A percentile compares a stretch with the other conserved stretches of the same genome.
Evolutionary conservation across 2,888 invertebrate genomes (phyloP).

Genomic region (Drosophila mettleri): DNA sequence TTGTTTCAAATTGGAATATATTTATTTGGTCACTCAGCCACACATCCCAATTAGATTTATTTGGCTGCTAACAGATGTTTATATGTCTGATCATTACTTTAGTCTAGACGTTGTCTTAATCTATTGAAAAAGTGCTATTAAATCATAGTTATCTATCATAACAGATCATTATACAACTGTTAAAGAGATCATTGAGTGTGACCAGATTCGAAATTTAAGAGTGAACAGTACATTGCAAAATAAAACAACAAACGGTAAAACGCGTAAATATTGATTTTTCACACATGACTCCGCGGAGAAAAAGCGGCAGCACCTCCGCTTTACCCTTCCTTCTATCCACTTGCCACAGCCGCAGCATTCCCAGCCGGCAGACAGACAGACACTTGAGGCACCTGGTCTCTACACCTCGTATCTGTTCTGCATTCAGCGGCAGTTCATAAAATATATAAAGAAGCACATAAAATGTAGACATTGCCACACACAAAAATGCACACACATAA

Average conservation of each 20-base stretch:
- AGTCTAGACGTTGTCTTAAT: neutral
- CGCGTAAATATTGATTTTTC: constrained; percentile 83
- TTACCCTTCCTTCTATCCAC: constrained; percentile 9
- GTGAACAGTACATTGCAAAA: constrained; percentile 19
- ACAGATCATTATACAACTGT: too few relatives aligned
- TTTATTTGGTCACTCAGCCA: too few relatives aligned
- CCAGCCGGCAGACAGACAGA: constrained; percentile 40
- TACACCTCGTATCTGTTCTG: constrained; percentile 47
- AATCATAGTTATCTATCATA: too few relatives aligned
- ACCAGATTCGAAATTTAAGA: constrained; percentile 16
- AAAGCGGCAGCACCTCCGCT: constrained; percentile 25
- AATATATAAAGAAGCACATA: constrained; percentile 51
- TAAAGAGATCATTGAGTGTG: constrained; percentile 30
- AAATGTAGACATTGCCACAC: constrained; percentile 50
- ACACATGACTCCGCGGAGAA: constrained; percentile 58
- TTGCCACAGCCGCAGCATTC: constrained; percentile 26
- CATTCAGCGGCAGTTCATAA: constrained; percentile 60
- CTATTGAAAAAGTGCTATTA: neutral
- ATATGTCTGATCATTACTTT: neutral
- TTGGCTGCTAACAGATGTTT: neutral
- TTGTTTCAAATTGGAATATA: neutral
- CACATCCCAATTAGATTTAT: neutral
- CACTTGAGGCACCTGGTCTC: constrained; percentile 52
- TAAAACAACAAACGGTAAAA: constrained; percentile 36
- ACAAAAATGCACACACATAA: constrained; percentile 17